Percentiles rank a stretch among this genome's conserved stretches.
phyloP scores from a whole-genome alignment of 2,888 invertebrate genomes.

The Abrostola tripartita region DNA sequence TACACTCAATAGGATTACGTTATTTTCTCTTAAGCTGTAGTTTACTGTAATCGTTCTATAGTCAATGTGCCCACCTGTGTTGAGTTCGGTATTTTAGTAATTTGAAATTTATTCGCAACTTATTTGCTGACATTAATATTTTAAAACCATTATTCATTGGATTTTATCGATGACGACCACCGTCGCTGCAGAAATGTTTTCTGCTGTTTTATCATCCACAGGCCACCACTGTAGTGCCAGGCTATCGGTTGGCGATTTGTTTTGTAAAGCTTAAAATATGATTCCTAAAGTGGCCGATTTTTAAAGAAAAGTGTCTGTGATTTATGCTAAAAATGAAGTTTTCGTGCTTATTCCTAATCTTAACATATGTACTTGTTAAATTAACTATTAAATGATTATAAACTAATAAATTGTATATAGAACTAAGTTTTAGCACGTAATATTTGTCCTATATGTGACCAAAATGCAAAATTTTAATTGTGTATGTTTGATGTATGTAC shows the following conservation, averaged over 20 bases:
- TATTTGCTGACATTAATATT: constrained; percentile 34
- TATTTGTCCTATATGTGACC: constrained; percentile 79
- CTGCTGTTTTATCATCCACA: constrained; percentile 2
- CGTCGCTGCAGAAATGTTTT: constrained; percentile 6
- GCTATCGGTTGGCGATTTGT: constrained; percentile 37
- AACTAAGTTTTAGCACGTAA: constrained; percentile 75
- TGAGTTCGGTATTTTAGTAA: constrained; percentile 72
- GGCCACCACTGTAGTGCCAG: constrained; percentile 12
- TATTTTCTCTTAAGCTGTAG: constrained; percentile 65
- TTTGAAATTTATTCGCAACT: constrained; percentile 62
- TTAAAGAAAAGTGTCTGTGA: constrained; percentile 84
- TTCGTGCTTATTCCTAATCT: constrained; percentile 85
- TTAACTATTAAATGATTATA: constrained; percentile 53
- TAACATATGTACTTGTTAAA: constrained; percentile 76
- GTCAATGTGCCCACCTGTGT: constrained; percentile 85
- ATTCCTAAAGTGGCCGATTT: constrained; percentile 75
- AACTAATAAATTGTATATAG: constrained; percentile 80
- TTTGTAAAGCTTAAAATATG: constrained; percentile 56
- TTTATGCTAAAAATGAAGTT: constrained; percentile 83
- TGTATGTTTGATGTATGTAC: constrained; percentile 61
- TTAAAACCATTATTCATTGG: constrained; percentile 25
- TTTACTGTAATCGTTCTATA: constrained; percentile 73
- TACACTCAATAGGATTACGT: constrained; percentile 63
- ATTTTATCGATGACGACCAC: constrained; percentile 1
- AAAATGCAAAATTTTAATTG: constrained; percentile 70